Percentiles rank a stretch among this genome's conserved stretches.
These are phyloP conservation scores for Spilarctia lutea DNA, from an alignment of 2,888 invertebrate species.

Conservation along the genomic window DNA sequence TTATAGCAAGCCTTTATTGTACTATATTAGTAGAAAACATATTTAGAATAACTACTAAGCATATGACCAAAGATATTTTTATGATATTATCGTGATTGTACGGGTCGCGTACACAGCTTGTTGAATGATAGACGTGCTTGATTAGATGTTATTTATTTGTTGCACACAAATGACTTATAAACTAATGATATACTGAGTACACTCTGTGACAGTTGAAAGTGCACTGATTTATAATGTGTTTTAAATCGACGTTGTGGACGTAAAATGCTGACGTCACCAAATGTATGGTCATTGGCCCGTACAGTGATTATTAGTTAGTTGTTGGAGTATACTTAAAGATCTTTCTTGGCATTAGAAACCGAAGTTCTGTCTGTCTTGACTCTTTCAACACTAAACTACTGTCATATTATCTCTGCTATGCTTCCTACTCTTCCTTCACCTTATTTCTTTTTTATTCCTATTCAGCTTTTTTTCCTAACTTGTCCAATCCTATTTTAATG, in stretches of 20 bases:
- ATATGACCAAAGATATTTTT: not conserved
- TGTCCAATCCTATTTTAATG: not conserved
- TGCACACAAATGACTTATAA: too few species aligned
- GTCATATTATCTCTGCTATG: not conserved
- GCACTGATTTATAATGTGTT: too few species aligned
- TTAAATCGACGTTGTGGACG: too few species aligned
- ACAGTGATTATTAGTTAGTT: not conserved
- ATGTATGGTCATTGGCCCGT: too few species aligned
- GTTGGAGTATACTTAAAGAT: not conserved
- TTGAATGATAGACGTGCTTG: too few species aligned
- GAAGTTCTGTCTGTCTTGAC: not conserved
- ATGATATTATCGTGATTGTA: not conserved
- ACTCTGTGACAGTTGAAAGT: too few species aligned
- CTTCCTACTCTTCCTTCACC: not conserved
- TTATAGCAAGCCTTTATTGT: not conserved
- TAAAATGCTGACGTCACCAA: too few species aligned
- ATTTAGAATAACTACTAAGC: not conserved
- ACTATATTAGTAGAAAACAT: not conserved
- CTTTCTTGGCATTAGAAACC: not conserved
- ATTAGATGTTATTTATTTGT: too few species aligned
- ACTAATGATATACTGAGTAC: too few species aligned
- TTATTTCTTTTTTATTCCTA: conserved; percentile 2
- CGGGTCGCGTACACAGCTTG: too few species aligned
- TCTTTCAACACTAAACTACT: not conserved
- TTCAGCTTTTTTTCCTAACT: not conserved